Conservation (phyloP, 2,888 invertebrate genomes). For the Abrostola triplasia region DNA sequence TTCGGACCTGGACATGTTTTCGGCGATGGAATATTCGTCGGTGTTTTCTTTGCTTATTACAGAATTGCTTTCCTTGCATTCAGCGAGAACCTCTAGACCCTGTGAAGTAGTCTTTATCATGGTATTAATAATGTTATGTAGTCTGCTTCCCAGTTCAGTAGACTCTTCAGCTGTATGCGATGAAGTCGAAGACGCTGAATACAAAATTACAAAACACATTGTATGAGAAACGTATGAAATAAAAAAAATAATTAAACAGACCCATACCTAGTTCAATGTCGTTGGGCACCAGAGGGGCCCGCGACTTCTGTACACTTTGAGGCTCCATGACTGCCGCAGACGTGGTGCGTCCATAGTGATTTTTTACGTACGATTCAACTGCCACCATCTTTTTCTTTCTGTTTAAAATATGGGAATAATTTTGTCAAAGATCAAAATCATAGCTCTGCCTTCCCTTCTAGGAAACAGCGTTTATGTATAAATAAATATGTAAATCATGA, state of each 20-base stretch:
- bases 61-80: slow-evolving; percentile 58
- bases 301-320: slow-evolving; percentile 58
- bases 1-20: slow-evolving; percentile 48
- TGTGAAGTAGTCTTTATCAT: slow-evolving; percentile 59
- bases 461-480: neutral
- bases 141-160: slow-evolving; percentile 64
- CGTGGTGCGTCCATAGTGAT: slow-evolving; percentile 62
- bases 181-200: slow-evolving; percentile 63
- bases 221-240: too few relatives aligned
- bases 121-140: slow-evolving; percentile 68
- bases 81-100: slow-evolving; percentile 57
- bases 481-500: neutral
- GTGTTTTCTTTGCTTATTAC: slow-evolving; percentile 43
- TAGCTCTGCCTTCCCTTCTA: too few relatives aligned
- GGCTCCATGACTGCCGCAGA: slow-evolving; percentile 37
- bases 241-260: neutral
- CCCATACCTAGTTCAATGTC: slow-evolving; percentile 69
- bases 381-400: slow-evolving; percentile 73
- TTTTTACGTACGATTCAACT: slow-evolving; percentile 75
- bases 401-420: slow-evolving; percentile 7
- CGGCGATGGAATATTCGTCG: slow-evolving; percentile 37
- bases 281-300: slow-evolving; percentile 70
- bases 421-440: too few relatives aligned
- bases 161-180: slow-evolving; percentile 64
- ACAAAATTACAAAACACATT: slow-evolving; percentile 14